Base-by-base conservation (phyloP, 2,797 vertebrate genomes). In the Arrhamphus sclerolepis region DNA sequence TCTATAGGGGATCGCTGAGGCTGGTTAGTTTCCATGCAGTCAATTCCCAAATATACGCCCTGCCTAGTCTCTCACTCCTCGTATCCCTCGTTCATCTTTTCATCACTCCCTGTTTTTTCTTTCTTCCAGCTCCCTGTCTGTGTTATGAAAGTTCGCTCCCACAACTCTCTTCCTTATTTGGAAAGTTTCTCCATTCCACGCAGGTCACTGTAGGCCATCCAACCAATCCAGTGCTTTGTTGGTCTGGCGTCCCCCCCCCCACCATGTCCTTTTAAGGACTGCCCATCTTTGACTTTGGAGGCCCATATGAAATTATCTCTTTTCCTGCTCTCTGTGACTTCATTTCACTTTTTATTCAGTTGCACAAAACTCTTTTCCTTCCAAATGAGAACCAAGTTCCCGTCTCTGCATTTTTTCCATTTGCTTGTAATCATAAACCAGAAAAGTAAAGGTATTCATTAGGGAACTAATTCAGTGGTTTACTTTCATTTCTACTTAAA, bases 241-340 rank as follows among this genome's bases (percentile, higher is more conserved):
- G 58, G 62, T 72, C 61, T 46, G 72, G 53, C 58, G 46, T 72
- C 57, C 86, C 31, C 9, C 8, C 2, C 11, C 64, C 81, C 68
- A 66, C 89, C 89, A 86, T 95, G 89, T 90, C 96, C 96, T 93
- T 97, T 93, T 96, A 97, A 94, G 96, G 95, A 93, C 90, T 84
- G 90, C 84, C 93, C 91, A 82, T 84, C 87, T 77, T 72, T 71
- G 56, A 62, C 83, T 90, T 87, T 77, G 66, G 80, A 90, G 86
- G 81, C 77, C 71, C 49, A 81, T 66, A 67, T 77, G 81, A 80
- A 83, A 79, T 78, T 19, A 83, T 86, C 72, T 71, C 58, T 62
- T 75, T 81, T 81, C 80, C 71, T 77, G 62, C 61, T 73, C 68
- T 78, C 64, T 1, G 44, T 80, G 82, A 78, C 66, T 85, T 73